phyloP scores from a whole-genome alignment of 2,113 vertebrate genomes.

The Ceyx cyanopectus region DNA sequence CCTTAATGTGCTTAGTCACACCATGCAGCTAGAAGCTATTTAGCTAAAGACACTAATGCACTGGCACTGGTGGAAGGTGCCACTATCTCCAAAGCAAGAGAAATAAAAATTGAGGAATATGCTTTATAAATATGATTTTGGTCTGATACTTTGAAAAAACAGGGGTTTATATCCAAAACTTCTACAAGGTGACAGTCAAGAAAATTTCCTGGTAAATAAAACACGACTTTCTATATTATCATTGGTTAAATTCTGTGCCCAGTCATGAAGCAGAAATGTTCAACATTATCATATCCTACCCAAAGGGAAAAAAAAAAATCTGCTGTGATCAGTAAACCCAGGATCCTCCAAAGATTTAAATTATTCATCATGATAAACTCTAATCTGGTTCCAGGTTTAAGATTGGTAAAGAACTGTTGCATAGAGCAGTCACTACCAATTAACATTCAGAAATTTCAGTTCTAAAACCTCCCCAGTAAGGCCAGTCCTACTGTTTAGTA shows the following conservation, averaged over 20 bases:
- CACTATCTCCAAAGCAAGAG: neutral
- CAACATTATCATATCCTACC: neutral
- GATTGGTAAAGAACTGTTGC: neutral
- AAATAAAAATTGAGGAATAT: neutral
- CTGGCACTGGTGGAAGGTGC: neutral
- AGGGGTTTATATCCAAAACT: neutral
- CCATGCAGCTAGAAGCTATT: conserved; percentile 21
- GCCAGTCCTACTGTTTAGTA: neutral
- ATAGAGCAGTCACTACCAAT: neutral
- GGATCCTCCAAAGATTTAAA: neutral
- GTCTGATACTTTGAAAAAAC: neutral
- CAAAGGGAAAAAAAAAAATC: neutral
- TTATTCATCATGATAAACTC: neutral
- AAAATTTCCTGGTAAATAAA: neutral
- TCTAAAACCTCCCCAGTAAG: neutral
- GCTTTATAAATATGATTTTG: neutral
- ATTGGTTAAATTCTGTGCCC: neutral
- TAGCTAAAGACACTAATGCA: neutral
- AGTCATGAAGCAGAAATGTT: neutral
- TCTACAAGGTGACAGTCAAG: neutral
- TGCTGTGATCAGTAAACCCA: neutral
- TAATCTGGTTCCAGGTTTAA: neutral
- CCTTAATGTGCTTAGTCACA: neutral
- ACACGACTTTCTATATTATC: neutral
- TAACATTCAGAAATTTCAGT: neutral